phyloP scores from a whole-genome alignment of 2,113 vertebrate species.

The Donacobius atricapilla region DNA sequence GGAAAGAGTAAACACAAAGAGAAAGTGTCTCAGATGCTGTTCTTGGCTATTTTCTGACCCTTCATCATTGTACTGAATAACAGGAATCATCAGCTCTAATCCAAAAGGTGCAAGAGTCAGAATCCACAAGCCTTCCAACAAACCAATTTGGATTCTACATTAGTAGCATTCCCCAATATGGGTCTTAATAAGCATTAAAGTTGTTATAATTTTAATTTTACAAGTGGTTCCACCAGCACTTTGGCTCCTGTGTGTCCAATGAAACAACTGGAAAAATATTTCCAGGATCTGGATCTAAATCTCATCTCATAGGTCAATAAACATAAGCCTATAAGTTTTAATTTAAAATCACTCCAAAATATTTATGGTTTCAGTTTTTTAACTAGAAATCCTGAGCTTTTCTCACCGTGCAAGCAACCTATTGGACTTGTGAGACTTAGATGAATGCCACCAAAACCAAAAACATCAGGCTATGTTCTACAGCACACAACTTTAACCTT shows the following conservation, averaged over 20 bases:
- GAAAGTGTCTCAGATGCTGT: accelerated
- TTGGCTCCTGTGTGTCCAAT: neutral
- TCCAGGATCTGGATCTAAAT: neutral
- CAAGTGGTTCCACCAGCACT: neutral
- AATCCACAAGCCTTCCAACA: neutral
- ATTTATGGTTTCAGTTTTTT: neutral
- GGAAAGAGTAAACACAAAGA: neutral
- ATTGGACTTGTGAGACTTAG: neutral
- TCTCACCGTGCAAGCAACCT: neutral
- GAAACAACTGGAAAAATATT: neutral
- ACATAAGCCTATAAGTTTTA: accelerated
- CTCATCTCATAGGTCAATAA: neutral
- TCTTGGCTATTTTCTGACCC: neutral
- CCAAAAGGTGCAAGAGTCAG: neutral
- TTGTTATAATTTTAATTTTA: neutral
- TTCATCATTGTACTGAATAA: neutral
- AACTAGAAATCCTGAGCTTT: neutral
- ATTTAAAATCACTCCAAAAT: neutral
- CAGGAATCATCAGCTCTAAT: neutral
- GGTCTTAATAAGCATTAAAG: neutral
- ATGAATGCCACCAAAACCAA: neutral
- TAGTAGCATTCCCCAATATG: accelerated
- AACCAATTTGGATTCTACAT: neutral
- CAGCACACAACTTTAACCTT: neutral
- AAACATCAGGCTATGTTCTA: neutral